Base-by-base conservation (phyloP, 2,113 vertebrate genomes). In the Xiphophorus hellerii region DNA sequence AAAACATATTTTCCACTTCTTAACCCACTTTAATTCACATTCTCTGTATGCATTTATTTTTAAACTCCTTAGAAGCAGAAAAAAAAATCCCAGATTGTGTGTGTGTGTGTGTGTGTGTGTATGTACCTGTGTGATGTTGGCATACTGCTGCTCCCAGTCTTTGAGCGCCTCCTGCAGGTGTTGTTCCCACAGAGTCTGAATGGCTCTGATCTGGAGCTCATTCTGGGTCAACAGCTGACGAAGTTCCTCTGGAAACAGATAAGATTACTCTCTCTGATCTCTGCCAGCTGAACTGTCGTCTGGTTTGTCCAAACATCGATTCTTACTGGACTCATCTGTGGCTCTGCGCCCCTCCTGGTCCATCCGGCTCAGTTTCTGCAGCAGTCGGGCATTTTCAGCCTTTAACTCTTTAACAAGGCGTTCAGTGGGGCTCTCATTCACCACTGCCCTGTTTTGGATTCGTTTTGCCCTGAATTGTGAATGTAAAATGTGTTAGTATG, bases 361-460 rank as follows among this genome's bases (percentile, higher is more conserved):
- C n/a, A 94, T 82, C 17, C 94, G 75, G 7, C 92, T 90, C 64
- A 96, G 92, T 29, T 93, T 87, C 27, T 93, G 92, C 61, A 93
- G 83, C 15, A 94, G 90, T 28, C 89, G 93, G 69, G 83, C 73
- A 13, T 95, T 96, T 85, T 96, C 96, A 0, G 94, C 90, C 89
- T 95, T 96, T 6, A 96, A 91, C 81, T 95, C 95, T 81, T 93
- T 95, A n/a, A 92, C 87, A 66, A 96, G 92, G 0, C 90, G 89
- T 70, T 96, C 95, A 0, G 96, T 96, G 69, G 96, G 95, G 70
- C 96, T 94, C 80, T 96, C 93, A 48, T 97, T 98, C 87, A 97
- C 93, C 87, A 96, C 93, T 0, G 96, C 95, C 74, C 88, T 92
- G 90, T 97, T 97, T 90, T 93, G 95, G 86, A 97, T 96, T 30